Base-by-base conservation (phyloP, 92 coral and sea anemone genomes). In the Chrysogorgia sp. region DNA sequence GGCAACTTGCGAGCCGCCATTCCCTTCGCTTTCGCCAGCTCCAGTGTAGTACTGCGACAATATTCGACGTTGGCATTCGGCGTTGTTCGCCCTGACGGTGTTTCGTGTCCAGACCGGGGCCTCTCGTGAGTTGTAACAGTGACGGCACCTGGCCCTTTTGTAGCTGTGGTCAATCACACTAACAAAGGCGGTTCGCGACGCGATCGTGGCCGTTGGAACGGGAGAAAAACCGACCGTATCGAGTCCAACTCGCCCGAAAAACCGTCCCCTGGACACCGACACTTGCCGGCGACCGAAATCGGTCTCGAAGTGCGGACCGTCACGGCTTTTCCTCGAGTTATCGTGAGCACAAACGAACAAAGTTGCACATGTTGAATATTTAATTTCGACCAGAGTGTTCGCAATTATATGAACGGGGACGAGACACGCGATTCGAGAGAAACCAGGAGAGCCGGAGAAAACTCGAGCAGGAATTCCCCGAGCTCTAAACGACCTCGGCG, bases 111-210 rank as follows among this genome's bases (percentile, higher is more conserved):
- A 53, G 79, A 56, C 79, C 37, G 40, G 55, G 59, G 79, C 33
- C 65, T 72, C 50, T 48, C 53, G 53, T 58, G 59, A 45, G 76
- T 50, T 35, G 62, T 47, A 37, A 26, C 43, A 14, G 43, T 40
- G 64, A 56, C 65, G 79, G 79, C 79, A 72, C 79, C 79, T 72
- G 79, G 79, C 79, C 79, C 53, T 72, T 23, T 72, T 52, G 65
- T 56, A 56, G 79, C 79, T 72, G 79, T 72, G 79, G 79, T 72
- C 79, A 72, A 72, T 72, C 79, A 28, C 79, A 40, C 53, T 69
- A 22, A 53, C 63, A 57, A 57, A 57, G 63, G 63, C 29, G 34
- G 63, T 47, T 26, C 47, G 66, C 65, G 79, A 34, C 49, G 79
- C 52, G 20, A 1, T 28, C 19, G 79, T 37, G 48, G 63, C 40